Evolutionary conservation across 1,140 invertebrate species (phyloP).

Genomic region (Zaprionus nigranus): DNA sequence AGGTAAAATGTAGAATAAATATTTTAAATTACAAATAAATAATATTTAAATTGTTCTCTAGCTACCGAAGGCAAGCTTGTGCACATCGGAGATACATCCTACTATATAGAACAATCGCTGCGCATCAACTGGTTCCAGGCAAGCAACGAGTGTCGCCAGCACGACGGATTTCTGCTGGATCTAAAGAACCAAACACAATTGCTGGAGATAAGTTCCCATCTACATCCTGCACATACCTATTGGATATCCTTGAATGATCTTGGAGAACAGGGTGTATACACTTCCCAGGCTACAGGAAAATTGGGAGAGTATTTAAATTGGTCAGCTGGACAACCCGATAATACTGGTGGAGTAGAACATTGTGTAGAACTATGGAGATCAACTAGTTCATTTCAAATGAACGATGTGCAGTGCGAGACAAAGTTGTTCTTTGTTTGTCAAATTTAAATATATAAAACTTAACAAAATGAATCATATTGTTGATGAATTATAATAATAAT

Average conservation of each 20-base stretch:
- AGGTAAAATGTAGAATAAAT: background rate
- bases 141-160: slow-evolving; percentile 39
- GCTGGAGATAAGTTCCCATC: background rate
- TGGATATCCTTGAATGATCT: slow-evolving; percentile 57
- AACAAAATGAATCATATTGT: background rate
- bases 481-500: background rate
- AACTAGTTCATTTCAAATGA: slow-evolving; percentile 44
- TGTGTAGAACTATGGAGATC: slow-evolving; percentile 44
- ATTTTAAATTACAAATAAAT: background rate
- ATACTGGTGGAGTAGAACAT: slow-evolving; percentile 34
- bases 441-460: background rate
- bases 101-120: slow-evolving; percentile 35
- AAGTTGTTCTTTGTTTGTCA: slow-evolving; percentile 32
- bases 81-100: slow-evolving; percentile 12
- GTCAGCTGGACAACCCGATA: slow-evolving; percentile 51
- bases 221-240: slow-evolving; percentile 37
- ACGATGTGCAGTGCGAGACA: slow-evolving; percentile 30
- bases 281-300: slow-evolving; percentile 39
- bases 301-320: slow-evolving; percentile 30
- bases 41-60: too few relatives aligned
- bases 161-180: slow-evolving; percentile 22
- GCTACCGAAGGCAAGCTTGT: background rate
- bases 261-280: slow-evolving; percentile 29
- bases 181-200: slow-evolving; percentile 32
- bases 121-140: slow-evolving; percentile 49